Evolutionary conservation across 2,113 vertebrate species (phyloP), one percentile per base, ranked within the genome.

Genomic region (Chaetura pelagica): DNA sequence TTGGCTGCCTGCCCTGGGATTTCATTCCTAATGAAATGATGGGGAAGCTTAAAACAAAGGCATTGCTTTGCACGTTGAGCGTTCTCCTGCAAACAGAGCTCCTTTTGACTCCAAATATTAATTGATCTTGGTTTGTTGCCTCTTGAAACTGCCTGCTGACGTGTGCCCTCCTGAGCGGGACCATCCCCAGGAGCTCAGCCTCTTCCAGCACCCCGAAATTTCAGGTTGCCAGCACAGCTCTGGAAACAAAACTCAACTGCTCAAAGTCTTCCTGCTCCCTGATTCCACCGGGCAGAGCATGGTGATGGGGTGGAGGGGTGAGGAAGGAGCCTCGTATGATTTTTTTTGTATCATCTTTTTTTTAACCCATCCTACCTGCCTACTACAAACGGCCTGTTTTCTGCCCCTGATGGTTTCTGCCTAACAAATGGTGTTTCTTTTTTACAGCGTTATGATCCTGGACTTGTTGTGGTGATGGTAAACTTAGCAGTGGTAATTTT

Each of bases 381-480:
- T 97, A 96, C 98, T 98, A 92, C 96, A 96, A 97, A 92, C 19
- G 98, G 96, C 98, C 98, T 99, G 51, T 99, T 98, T 96, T 98
- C 97, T 98, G 96, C 99, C 98, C 98, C 98, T 99, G 91, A 98
- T 98, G 99, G 98, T 99, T 99, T 98, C 98, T 99, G 98, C 99
- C 99, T 99, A 99, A 99, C 99, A 99, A 99, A 99, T 99, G 99
- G 98, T 99, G 98, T 99, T 99, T 99, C 99, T 99, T 99, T 99
- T 99, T 99, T 99, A 99, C 99, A 99, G 99, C 98, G 97, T 99
- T 99, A 98, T 99, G 99, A 99, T 99, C 99, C 99, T 98, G 99
- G 99, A 99, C 99, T 99, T 99, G 99, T 99, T 99, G 99, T 99
- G 99, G 99, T 99, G 99, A 99, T 99, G 99, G 99, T 99, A 99